Percentiles rank a stretch among this genome's conserved stretches.
These are phyloP conservation scores for Camponotus floridanus DNA, from an alignment of 1,140 invertebrate genomes.

Conservation along the genomic window DNA sequence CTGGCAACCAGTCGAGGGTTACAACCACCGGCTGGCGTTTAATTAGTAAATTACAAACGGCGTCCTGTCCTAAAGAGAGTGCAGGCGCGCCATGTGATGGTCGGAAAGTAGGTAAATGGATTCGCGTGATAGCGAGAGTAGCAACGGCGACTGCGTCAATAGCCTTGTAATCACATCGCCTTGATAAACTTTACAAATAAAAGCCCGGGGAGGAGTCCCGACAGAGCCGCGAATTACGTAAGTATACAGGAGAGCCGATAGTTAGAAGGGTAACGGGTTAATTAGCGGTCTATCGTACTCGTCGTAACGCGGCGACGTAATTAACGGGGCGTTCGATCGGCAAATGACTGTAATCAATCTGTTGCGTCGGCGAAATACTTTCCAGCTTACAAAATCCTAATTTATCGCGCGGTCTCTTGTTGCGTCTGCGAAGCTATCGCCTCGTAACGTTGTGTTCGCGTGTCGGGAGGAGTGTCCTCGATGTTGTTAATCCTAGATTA, in stretches of 20 bases:
- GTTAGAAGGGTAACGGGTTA: conserved; percentile 61
- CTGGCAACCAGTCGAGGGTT: not conserved
- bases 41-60: conserved; percentile 58
- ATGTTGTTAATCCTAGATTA: conserved; percentile 4
- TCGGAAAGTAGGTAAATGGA: conserved; percentile 73
- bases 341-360: conserved; percentile 56
- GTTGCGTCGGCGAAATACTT: conserved; percentile 29
- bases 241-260: conserved; percentile 31
- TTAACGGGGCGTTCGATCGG: conserved; percentile 30
- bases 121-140: conserved; percentile 62
- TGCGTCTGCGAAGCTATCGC: not conserved
- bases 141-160: conserved; percentile 59
- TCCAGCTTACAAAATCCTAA: conserved; percentile 34
- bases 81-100: conserved; percentile 45
- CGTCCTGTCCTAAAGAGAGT: conserved; percentile 48
- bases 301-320: conserved; percentile 14
- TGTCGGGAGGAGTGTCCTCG: not conserved
- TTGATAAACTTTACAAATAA: conserved; percentile 69
- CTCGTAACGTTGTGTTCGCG: not conserved
- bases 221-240: conserved; percentile 62
- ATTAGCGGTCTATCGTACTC: conserved; percentile 48
- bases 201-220: conserved; percentile 24
- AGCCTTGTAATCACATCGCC: conserved; percentile 71
- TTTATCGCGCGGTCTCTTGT: conserved; percentile 28
- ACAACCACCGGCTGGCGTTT: conserved; percentile 2